Percentiles rank a stretch among this genome's conserved stretches.
These are phyloP conservation scores for Gandaritis pyraliata DNA, from an alignment of 2,888 invertebrate genomes.

Conservation along the genomic window DNA sequence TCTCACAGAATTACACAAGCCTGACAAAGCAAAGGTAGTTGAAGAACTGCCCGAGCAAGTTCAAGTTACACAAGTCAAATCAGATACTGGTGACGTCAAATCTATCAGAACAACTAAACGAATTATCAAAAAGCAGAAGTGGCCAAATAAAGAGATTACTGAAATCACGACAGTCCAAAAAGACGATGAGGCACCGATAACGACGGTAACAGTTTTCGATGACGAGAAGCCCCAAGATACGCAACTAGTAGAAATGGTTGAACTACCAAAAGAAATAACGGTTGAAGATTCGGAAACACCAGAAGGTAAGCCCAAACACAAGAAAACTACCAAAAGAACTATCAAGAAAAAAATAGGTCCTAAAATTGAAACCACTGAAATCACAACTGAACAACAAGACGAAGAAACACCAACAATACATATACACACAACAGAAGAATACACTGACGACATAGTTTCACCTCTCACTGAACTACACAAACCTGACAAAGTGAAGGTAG, in stretches of 20 bases:
- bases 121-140: no score
- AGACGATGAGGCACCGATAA: not conserved
- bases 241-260: constrained; percentile 41
- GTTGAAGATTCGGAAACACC: constrained; percentile 51
- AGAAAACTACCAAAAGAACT: constrained; percentile 47
- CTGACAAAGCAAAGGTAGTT: no score
- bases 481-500: constrained; percentile 31
- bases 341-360: constrained; percentile 46
- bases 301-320: constrained; percentile 50
- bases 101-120: no score
- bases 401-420: not conserved
- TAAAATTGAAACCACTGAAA: constrained; percentile 2
- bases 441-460: constrained; percentile 12
- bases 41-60: no score
- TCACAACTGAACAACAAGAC: not conserved
- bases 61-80: not conserved
- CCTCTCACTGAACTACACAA: constrained; percentile 33
- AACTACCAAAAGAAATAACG: constrained; percentile 44
- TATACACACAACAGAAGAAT: constrained; percentile 42
- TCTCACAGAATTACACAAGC: not conserved
- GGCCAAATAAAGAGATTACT: no score
- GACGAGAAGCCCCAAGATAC: not conserved
- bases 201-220: not conserved
- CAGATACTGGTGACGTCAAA: not conserved
- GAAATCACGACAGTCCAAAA: not conserved